Evolutionary conservation across 2,797 vertebrate species (phyloP).

Genomic region (Prionace glauca): DNA sequence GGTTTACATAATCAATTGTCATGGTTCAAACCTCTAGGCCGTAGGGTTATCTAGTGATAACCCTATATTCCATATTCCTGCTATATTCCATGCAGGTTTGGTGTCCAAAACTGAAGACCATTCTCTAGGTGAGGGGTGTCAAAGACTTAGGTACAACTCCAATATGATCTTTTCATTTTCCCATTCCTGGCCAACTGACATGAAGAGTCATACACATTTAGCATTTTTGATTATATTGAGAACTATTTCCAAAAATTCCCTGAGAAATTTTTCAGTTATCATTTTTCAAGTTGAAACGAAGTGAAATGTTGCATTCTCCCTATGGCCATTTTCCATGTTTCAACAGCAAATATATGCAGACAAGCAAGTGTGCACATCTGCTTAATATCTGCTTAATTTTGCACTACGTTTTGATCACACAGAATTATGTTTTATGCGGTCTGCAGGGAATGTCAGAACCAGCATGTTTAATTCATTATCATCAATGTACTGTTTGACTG

Average conservation of each 20-base stretch:
- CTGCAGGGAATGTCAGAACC: background rate
- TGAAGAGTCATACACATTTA: background rate
- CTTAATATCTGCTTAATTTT: background rate
- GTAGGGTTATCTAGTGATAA: background rate
- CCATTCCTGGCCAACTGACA: background rate
- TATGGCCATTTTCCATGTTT: background rate
- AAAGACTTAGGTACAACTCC: background rate
- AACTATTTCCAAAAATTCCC: background rate
- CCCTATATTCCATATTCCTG: too few relatives aligned
- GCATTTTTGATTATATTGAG: background rate
- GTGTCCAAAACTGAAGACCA: background rate
- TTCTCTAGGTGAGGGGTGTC: background rate
- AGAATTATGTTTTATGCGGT: background rate
- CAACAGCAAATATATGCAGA: background rate
- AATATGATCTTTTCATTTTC: background rate
- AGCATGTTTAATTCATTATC: conserved; percentile 11
- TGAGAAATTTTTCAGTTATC: background rate
- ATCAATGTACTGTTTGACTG: background rate
- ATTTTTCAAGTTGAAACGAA: background rate
- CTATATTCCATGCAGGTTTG: background rate
- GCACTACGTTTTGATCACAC: background rate
- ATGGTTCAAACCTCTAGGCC: background rate
- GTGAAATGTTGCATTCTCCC: background rate
- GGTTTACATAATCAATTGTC: background rate
- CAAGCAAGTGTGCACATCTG: background rate